phyloP scores from a whole-genome alignment of 2,888 invertebrate genomes.

The Pomacea canaliculata region DNA sequence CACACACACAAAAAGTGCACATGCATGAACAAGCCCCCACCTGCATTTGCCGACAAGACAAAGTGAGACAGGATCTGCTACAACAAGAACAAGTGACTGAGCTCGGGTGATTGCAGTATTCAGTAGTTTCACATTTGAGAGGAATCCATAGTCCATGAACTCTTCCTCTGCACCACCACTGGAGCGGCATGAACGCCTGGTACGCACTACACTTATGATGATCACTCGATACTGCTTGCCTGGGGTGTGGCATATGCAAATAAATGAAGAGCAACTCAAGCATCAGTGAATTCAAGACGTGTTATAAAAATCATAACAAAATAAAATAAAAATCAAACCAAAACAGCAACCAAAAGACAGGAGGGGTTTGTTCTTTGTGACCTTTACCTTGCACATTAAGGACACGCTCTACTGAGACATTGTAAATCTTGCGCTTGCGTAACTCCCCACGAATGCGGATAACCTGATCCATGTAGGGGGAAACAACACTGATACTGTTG shows the following conservation, averaged over 20 bases:
- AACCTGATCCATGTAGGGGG: conserved; percentile 85
- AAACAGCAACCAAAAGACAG: no score
- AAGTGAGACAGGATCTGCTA: conserved; percentile 86
- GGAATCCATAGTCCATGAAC: conserved; percentile 79
- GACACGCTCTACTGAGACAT: conserved; percentile 85
- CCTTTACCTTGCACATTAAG: conserved; percentile 82
- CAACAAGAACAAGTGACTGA: conserved; percentile 85
- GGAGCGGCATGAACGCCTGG: conserved; percentile 79
- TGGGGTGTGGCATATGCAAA: conserved; percentile 44
- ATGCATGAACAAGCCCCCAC: conserved; percentile 53
- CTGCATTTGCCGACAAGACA: conserved; percentile 84
- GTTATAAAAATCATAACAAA: not conserved
- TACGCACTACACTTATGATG: conserved; percentile 83
- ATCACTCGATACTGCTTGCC: conserved; percentile 87
- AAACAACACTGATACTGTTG: conserved; percentile 85
- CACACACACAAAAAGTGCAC: not conserved
- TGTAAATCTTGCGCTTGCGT: conserved; percentile 79
- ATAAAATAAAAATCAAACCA: not conserved
- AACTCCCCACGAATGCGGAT: conserved; percentile 81
- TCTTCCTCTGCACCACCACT: conserved; percentile 73
- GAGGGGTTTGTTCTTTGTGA: no score
- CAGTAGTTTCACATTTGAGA: conserved; percentile 84
- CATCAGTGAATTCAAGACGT: no score
- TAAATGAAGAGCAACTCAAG: no score
- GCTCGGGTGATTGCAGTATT: conserved; percentile 88